These are phyloP conservation scores for Thera obeliscata DNA, from an alignment of 2,888 invertebrate genomes.

Conservation along the genomic window DNA sequence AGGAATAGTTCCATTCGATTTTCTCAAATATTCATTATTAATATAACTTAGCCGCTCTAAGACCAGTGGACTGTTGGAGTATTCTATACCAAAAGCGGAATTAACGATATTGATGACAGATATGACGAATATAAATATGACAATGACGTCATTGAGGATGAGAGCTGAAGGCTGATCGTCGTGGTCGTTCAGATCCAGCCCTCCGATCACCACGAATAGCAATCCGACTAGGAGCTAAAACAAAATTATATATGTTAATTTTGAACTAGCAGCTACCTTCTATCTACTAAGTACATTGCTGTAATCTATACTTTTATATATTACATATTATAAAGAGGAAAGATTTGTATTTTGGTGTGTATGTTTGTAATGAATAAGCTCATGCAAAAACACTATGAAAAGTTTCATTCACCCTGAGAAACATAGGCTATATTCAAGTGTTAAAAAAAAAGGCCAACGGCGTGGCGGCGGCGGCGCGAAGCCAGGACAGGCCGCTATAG, in stretches of 20 bases:
- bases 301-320: too few species aligned
- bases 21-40: constrained; percentile 70
- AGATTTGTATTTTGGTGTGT: too few species aligned
- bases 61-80: constrained; percentile 87
- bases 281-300: too few species aligned
- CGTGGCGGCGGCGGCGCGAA: too few species aligned
- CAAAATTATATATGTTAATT: constrained; percentile 49
- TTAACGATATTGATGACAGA: constrained; percentile 92
- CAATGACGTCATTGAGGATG: constrained; percentile 91
- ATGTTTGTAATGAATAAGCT: too few species aligned
- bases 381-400: too few species aligned
- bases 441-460: too few species aligned
- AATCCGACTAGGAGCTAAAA: constrained; percentile 92
- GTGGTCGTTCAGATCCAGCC: constrained; percentile 91
- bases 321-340: too few species aligned
- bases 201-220: constrained; percentile 92
- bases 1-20: constrained; percentile 52
- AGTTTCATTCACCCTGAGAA: too few species aligned
- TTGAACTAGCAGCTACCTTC: background rate
- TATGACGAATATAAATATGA: constrained; percentile 92
- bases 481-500: too few species aligned
- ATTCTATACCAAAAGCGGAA: constrained; percentile 93
- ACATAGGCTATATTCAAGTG: too few species aligned
- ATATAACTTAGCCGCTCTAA: constrained; percentile 74
- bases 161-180: constrained; percentile 90